Conservation (phyloP, 1,140 invertebrate genomes). For the Drosophila miranda region DNA sequence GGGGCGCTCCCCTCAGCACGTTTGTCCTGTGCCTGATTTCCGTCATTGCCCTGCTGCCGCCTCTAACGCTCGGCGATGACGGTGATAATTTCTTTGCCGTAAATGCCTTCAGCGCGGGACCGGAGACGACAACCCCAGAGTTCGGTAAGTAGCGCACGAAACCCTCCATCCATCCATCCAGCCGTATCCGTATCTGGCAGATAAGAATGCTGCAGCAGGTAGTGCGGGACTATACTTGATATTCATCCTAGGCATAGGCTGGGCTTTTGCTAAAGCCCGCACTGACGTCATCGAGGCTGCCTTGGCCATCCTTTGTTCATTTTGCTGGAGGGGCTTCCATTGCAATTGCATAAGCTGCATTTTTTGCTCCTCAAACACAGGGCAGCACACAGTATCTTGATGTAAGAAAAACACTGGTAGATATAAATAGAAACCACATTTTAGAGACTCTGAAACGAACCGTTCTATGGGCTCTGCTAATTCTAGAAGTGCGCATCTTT, state of each 20-base stretch:
- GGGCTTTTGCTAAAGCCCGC: constrained; percentile 1
- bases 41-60: constrained; percentile 62
- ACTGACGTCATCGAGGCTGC: constrained; percentile 34
- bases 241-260: constrained; percentile 18
- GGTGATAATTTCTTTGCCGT: constrained; percentile 80
- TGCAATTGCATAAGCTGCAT: constrained; percentile 41
- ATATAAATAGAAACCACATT: too few relatives aligned
- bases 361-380: too few relatives aligned
- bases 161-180: too few relatives aligned
- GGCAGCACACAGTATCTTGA: too few relatives aligned
- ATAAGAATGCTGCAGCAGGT: constrained; percentile 31
- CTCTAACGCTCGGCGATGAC: constrained; percentile 65
- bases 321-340: constrained; percentile 10
- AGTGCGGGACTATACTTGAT: constrained; percentile 4
- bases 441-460: too few relatives aligned
- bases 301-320: constrained; percentile 30
- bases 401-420: too few relatives aligned
- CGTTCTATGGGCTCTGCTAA: background rate
- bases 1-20: constrained; percentile 28
- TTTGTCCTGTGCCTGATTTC: constrained; percentile 63
- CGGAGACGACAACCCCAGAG: constrained; percentile 80
- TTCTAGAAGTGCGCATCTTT: background rate
- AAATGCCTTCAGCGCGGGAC: constrained; percentile 76
- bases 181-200: background rate
- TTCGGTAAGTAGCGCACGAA: constrained; percentile 68